Conservation (phyloP, 1,140 invertebrate species). For the Euborellia annulipes region DNA sequence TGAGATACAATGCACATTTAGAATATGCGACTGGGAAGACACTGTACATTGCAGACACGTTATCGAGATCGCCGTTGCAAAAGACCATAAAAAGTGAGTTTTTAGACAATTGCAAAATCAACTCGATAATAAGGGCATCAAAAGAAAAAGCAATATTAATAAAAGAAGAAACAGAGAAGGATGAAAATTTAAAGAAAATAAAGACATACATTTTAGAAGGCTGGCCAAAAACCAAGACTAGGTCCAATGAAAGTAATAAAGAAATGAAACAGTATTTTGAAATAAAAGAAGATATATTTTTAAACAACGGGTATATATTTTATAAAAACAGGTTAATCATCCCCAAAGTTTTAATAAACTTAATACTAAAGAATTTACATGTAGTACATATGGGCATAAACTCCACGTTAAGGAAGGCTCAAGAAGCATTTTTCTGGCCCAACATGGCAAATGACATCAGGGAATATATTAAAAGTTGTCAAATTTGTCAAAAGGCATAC, state of each 20-base stretch:
- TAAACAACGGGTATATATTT: background rate
- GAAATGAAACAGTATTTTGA: conserved; percentile 1
- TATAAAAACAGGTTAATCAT: background rate
- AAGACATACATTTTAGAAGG: background rate
- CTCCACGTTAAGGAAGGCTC: background rate
- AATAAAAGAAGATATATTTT: background rate
- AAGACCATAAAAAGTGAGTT: background rate
- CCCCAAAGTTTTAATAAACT: background rate
- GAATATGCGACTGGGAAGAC: conserved; percentile 10
- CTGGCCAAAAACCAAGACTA: conserved; percentile 1
- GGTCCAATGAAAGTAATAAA: too few species aligned
- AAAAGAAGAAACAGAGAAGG: conserved; percentile 1
- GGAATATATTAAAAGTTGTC: background rate
- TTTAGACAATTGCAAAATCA: background rate
- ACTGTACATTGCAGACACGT: conserved; percentile 1
- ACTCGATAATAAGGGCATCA: background rate
- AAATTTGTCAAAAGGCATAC: conserved; percentile 3
- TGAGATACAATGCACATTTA: conserved; percentile 22
- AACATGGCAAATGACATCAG: conserved; percentile 1
- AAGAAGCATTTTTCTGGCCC: background rate
- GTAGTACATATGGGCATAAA: conserved; percentile 1
- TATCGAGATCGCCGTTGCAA: background rate
- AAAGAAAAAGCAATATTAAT: background rate
- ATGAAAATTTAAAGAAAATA: background rate
- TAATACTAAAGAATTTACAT: background rate